Evolutionary conservation across 2,797 vertebrate species (phyloP).

Genomic region (Echiichthys vipera): DNA sequence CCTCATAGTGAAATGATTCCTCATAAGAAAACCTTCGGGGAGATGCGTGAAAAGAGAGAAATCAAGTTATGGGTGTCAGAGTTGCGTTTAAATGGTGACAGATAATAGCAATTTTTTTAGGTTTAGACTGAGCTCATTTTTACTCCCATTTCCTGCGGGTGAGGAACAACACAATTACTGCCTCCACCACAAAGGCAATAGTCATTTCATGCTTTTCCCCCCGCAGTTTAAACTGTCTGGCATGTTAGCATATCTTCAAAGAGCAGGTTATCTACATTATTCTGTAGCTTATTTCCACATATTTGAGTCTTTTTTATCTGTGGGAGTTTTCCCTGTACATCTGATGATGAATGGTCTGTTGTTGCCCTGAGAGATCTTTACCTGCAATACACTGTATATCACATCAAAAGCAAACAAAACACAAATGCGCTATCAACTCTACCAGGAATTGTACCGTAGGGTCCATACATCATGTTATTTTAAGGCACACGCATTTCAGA

Average conservation of each 20-base stretch:
- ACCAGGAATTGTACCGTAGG: constrained; percentile 58
- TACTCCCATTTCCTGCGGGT: constrained; percentile 60
- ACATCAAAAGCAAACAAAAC: constrained; percentile 69
- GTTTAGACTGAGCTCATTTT: constrained; percentile 66
- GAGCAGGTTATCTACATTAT: constrained; percentile 32
- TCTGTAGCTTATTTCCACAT: constrained; percentile 24
- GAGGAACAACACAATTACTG: constrained; percentile 68
- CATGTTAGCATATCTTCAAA: constrained; percentile 46
- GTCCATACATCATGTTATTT: constrained; percentile 75
- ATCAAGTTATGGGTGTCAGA: constrained; percentile 72
- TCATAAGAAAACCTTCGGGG: constrained; percentile 62
- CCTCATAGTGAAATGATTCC: constrained; percentile 65
- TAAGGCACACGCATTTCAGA: constrained; percentile 57
- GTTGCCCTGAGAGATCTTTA: constrained; percentile 61
- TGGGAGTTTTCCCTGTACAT: constrained; percentile 19
- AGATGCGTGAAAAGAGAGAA: constrained; percentile 45
- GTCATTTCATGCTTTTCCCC: constrained; percentile 44
- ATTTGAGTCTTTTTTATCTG: constrained; percentile 25
- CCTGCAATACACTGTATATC: constrained; percentile 64
- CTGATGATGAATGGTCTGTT: constrained; percentile 61
- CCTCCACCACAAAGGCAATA: constrained; percentile 53
- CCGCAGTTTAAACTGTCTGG: constrained; percentile 27
- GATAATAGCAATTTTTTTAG: constrained; percentile 76
- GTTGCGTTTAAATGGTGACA: constrained; percentile 75
- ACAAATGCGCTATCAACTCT: constrained; percentile 61